phyloP scores from a whole-genome alignment of 2,888 invertebrate genomes.

The Biston stratarius region DNA sequence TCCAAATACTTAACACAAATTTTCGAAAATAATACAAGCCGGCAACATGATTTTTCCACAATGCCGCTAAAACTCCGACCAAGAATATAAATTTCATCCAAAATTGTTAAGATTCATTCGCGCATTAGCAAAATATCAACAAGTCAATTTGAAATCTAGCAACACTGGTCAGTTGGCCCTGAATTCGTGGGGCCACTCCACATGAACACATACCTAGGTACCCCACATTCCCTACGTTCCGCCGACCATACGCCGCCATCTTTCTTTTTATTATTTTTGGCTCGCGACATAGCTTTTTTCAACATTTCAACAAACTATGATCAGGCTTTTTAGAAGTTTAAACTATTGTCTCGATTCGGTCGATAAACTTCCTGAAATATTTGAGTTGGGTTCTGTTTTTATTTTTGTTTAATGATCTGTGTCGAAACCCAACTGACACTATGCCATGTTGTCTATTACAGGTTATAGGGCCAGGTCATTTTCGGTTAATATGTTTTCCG shows the following conservation, averaged over 20 bases:
- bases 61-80: too few relatives aligned
- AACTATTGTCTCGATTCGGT: constrained; percentile 33
- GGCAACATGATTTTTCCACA: too few relatives aligned
- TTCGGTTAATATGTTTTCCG: too few relatives aligned
- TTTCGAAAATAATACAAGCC: too few relatives aligned
- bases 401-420: constrained; percentile 31
- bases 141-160: constrained; percentile 9
- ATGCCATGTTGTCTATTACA: too few relatives aligned
- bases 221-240: constrained; percentile 73
- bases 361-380: constrained; percentile 35
- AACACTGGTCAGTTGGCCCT: constrained; percentile 62
- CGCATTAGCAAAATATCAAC: constrained; percentile 24
- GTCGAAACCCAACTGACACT: constrained; percentile 16
- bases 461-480: too few relatives aligned
- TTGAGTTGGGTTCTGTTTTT: constrained; percentile 29
- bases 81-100: too few relatives aligned
- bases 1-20: too few relatives aligned
- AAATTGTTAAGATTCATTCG: too few relatives aligned
- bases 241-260: constrained; percentile 63
- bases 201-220: constrained; percentile 58
- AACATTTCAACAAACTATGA: constrained; percentile 45
- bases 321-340: constrained; percentile 32
- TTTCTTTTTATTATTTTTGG: constrained; percentile 68
- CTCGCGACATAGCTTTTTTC: constrained; percentile 60
- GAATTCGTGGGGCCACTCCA: constrained; percentile 67